Percentiles rank a stretch among this genome's conserved stretches.
Evolutionary conservation across 2,113 vertebrate species (phyloP).

Genomic region (Agapornis roseicollis): DNA sequence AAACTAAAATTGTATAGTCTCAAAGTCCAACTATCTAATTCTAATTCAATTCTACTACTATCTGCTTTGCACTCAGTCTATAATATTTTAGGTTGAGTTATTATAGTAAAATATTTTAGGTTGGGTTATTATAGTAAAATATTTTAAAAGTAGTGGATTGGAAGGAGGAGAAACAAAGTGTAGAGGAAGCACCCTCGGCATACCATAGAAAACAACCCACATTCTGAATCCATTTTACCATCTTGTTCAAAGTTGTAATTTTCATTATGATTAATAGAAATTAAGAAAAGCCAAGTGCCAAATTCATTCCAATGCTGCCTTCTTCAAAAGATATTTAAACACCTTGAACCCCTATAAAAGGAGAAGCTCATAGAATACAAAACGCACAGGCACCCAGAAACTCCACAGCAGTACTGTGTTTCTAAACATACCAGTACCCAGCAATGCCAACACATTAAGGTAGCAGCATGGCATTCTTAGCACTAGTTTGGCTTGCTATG

Average conservation of each 20-base stretch:
- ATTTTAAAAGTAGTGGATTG: background rate
- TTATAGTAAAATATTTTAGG: background rate
- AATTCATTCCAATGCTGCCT: background rate
- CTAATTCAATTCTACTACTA: background rate
- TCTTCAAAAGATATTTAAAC: background rate
- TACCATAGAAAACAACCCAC: background rate
- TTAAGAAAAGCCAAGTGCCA: background rate
- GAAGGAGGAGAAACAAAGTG: background rate
- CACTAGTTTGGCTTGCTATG: background rate
- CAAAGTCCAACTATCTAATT: background rate
- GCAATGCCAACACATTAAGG: background rate
- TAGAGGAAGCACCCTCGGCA: background rate
- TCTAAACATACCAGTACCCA: background rate
- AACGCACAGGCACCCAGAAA: background rate
- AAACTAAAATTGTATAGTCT: background rate
- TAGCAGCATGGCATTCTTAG: background rate
- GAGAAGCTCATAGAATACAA: background rate
- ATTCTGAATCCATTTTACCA: background rate
- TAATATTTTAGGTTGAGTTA: background rate
- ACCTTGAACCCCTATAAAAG: background rate
- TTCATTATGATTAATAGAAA: background rate
- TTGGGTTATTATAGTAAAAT: background rate
- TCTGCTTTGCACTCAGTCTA: fast-evolving
- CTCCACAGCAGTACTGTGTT: background rate
- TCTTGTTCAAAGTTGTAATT: background rate